Evolutionary conservation across 2,113 vertebrate species (phyloP), one percentile per base, ranked within the genome.

Genomic region (Delphinus delphis): DNA sequence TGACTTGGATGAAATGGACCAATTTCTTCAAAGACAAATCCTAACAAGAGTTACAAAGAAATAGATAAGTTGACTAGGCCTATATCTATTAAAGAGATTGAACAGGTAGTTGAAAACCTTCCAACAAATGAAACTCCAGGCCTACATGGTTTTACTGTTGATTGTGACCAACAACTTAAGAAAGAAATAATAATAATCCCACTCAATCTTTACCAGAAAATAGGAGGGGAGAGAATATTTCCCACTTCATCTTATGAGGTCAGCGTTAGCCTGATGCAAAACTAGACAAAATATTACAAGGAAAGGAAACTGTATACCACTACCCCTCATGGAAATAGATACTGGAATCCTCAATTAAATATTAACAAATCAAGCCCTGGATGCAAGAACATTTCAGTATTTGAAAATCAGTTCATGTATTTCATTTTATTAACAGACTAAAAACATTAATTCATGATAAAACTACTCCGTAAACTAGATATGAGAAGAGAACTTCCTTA

Each of bases 401-500:
- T 93, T 73, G 53, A 93, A 87, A 94, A 44, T 60, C 9, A 62
- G 26, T 74, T 55, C 6, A 55, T 77, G 6, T 92, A 53, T 77
- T 93, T 93, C n/a, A 90, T 62, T 86, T 93, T 82, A 62, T 81
- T 58, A 81, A 81, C 68, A 96, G 60, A 58, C 28, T 96, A 23
- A 68, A 89, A 53, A 86, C n/a, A 88, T 80, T 31, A 8, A 74
- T 67, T 92, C 31, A 83, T n/a, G 1, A 60, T 68, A 36, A 74
- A 73, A 91, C 15, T 2, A 36, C 26, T 85, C 6, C 23, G 17
- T 8, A 18, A 80, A 25, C 20, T 84, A 88, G 76, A 31, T 74
- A 47, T 82, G 53, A 95, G 38, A n/a, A 95, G 41, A 81, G 41
- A 81, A 79, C 15, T 63, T 71, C 28, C 44, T 92, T 53, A 67